These are phyloP conservation scores for Vimba vimba DNA, from an alignment of 2,113 vertebrate species.

Conservation along the genomic window DNA sequence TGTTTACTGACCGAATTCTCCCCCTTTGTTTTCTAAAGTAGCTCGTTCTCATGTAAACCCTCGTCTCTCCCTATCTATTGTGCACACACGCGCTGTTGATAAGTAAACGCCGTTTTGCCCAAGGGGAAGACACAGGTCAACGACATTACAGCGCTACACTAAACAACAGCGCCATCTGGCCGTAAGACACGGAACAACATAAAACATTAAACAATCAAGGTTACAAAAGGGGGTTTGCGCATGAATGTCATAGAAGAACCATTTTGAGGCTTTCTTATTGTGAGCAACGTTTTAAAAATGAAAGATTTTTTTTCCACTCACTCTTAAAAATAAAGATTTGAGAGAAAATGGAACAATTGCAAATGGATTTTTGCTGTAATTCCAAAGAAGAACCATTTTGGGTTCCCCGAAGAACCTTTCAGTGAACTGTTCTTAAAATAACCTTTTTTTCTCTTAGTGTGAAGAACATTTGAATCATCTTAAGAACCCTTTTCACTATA, in stretches of 20 bases:
- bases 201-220: not conserved
- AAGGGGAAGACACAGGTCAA: not conserved
- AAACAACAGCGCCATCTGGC: not conserved
- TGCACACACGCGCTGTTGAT: not conserved
- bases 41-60: not conserved
- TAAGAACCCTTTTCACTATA: not conserved
- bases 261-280: too few species aligned
- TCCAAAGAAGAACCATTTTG: too few species aligned
- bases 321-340: too few species aligned
- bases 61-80: slow-evolving; percentile 3
- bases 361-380: too few species aligned
- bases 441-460: too few species aligned
- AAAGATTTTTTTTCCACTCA: too few species aligned
- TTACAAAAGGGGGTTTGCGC: not conserved
- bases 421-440: too few species aligned
- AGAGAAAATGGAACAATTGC: too few species aligned
- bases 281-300: too few species aligned
- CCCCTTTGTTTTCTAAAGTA: not conserved
- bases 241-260: not conserved
- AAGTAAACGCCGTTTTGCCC: slow-evolving; percentile 19
- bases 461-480: too few species aligned
- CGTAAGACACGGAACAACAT: not conserved
- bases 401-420: not conserved
- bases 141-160: not conserved
- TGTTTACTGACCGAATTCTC: not conserved